These are phyloP conservation scores for Nymphalis c-album DNA, from an alignment of 2,888 invertebrate genomes.

Conservation along the genomic window DNA sequence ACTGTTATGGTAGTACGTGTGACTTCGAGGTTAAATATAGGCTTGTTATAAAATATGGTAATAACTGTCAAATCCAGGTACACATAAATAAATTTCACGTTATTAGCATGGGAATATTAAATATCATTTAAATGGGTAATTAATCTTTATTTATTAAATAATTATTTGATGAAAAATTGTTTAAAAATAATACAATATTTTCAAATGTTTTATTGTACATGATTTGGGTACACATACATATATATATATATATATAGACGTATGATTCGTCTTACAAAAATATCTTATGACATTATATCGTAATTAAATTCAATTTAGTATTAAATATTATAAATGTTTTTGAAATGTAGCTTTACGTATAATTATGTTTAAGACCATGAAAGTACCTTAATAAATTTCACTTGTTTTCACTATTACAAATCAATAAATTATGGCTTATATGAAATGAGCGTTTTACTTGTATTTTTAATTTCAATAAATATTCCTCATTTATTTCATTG, in stretches of 20 bases:
- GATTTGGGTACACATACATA: neutral
- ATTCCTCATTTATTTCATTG: neutral
- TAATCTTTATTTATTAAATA: too few relatives aligned
- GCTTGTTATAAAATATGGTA: too few relatives aligned
- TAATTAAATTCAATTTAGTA: neutral
- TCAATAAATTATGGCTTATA: slow-evolving; percentile 19
- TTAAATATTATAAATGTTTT: neutral
- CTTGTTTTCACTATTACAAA: slow-evolving; percentile 37
- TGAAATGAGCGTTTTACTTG: slow-evolving; percentile 9
- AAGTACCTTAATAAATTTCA: slow-evolving; percentile 56
- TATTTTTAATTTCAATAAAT: neutral
- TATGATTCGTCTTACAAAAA: slow-evolving; percentile 3
- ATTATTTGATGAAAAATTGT: too few relatives aligned
- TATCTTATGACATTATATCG: neutral
- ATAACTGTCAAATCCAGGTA: too few relatives aligned
- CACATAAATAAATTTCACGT: too few relatives aligned
- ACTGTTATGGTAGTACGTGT: too few relatives aligned
- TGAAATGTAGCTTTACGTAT: slow-evolving; percentile 58
- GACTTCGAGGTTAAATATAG: too few relatives aligned
- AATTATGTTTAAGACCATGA: slow-evolving; percentile 74
- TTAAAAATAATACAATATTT: neutral
- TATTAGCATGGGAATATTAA: too few relatives aligned
- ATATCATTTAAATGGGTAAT: too few relatives aligned
- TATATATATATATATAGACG: neutral
- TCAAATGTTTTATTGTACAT: neutral